Conservation (phyloP, 2,113 vertebrate genomes). For the Spea bombifrons region DNA sequence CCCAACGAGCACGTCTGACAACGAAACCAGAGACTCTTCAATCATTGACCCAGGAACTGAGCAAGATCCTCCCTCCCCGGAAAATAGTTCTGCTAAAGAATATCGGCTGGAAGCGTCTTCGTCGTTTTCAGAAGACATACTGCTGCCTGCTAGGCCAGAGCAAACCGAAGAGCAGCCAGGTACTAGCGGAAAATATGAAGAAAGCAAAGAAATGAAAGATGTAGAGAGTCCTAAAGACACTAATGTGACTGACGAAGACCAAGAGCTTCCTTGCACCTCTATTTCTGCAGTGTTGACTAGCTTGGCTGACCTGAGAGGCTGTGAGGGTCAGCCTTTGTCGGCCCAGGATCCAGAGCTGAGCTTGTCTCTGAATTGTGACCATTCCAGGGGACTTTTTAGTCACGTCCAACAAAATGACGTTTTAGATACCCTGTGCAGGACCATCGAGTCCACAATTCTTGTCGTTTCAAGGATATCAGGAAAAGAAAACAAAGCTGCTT, state of each 20-base stretch:
- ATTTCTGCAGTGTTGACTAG: conserved; percentile 75
- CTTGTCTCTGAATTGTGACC: conserved; percentile 71
- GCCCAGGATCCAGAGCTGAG: conserved; percentile 74
- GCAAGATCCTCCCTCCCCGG: conserved; percentile 90
- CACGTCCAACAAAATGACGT: conserved; percentile 82
- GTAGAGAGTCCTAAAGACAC: conserved; percentile 69
- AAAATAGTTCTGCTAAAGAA: conserved; percentile 76
- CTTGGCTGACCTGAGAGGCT: conserved; percentile 71
- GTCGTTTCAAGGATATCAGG: conserved; percentile 87
- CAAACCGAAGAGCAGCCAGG: conserved; percentile 60
- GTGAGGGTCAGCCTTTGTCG: conserved; percentile 73
- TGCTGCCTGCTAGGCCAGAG: conserved; percentile 65
- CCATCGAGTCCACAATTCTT: conserved; percentile 91
- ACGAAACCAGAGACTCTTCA: conserved; percentile 93
- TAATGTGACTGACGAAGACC: conserved; percentile 70
- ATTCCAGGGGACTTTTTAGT: conserved; percentile 78
- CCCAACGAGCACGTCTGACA: conserved; percentile 93
- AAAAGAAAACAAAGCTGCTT: conserved; percentile 81
- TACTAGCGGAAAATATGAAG: conserved; percentile 64
- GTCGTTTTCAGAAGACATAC: conserved; percentile 75
- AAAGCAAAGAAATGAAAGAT: conserved; percentile 72
- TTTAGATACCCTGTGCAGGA: conserved; percentile 94
- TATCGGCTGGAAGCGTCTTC: conserved; percentile 84
- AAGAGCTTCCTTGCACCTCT: conserved; percentile 73
- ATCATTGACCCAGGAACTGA: conserved; percentile 97